Base-by-base conservation (phyloP, 2,797 vertebrate genomes). In the Chelidonichthys spinosus region DNA sequence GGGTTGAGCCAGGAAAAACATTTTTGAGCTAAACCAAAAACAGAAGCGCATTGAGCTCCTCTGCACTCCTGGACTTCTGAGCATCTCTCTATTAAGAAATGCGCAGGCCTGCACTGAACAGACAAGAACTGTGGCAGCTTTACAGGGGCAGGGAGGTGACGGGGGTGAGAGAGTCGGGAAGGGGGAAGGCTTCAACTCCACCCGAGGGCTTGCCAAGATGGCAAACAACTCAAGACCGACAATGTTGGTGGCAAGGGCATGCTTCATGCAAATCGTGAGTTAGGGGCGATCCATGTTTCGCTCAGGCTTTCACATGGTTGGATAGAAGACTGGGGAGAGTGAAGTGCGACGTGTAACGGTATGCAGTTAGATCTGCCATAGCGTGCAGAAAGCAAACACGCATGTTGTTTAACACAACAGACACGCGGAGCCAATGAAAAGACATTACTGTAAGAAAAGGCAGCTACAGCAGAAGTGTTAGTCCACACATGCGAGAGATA, bases 1-100 rank as follows among this genome's bases (percentile, higher is more conserved):
- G 91, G 93, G 95, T 92, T 84, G 92, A 92, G 95, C 96, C 96
- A 98, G 96, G 94, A 98, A 98, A 95, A 97, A 97, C 95, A 97
- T 95, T 96, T 97, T 90, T 95, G 93, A 95, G 95, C 95, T 95
- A 95, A 96, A 96, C 95, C 93, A 95, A 96, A 97, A 96, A 97
- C 96, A 97, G 96, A 98, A 96, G 95, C 93, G 90, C 94, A 97
- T 96, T 98, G 94, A 97, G 93, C 93, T 89, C 83, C 87, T 90
- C 87, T 69, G 88, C 87, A 42, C 90, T 89, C 85, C 87, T 87
- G 86, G 87, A 91, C 90, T 93, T 93, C 90, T 93, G 88, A 95
- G 94, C 95, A 96, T 96, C 96, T 95, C 95, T 95, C 93, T 96
- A 96, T 96, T 95, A 95, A 95, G 94, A 95, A 86, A 71, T 91